Evolutionary conservation across 92 coral and sea anemone species (phyloP).

Genomic region (Micromussa lordhowensis): DNA sequence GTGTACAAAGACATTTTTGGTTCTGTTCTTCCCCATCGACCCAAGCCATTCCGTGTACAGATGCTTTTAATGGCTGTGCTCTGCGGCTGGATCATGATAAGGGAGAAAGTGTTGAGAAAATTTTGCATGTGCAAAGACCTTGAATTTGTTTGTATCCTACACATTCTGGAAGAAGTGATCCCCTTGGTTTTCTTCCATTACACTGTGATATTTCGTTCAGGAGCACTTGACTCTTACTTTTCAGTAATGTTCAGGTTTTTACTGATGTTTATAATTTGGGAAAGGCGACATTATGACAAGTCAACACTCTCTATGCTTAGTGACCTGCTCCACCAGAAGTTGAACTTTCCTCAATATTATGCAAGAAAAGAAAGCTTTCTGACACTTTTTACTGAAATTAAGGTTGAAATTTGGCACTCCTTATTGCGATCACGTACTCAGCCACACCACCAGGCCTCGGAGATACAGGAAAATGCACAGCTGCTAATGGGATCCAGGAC

Average conservation of each 20-base stretch:
- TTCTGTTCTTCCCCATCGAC: constrained; percentile 42
- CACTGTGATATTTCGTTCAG: constrained; percentile 43
- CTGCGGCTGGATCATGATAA: constrained; percentile 63
- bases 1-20: constrained; percentile 59
- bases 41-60: constrained; percentile 51
- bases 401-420: constrained; percentile 63
- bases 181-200: constrained; percentile 67
- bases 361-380: constrained; percentile 10
- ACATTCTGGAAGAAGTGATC: constrained; percentile 66
- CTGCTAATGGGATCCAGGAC: constrained; percentile 41
- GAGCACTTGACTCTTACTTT: constrained; percentile 36
- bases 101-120: constrained; percentile 49
- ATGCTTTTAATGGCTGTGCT: constrained; percentile 34
- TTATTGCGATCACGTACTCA: constrained; percentile 18
- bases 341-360: constrained; percentile 49
- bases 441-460: constrained; percentile 28
- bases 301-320: constrained; percentile 68
- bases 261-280: constrained; percentile 66
- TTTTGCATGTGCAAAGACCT: constrained; percentile 67
- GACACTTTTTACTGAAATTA: constrained; percentile 50
- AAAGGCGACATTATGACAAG: constrained; percentile 63
- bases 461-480: constrained; percentile 42
- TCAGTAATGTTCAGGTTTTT: constrained; percentile 57
- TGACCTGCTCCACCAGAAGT: constrained; percentile 64
- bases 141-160: constrained; percentile 51